Percentiles rank a stretch among this genome's conserved stretches.
These are phyloP conservation scores for Pholis gunnellus DNA, from an alignment of 2,113 vertebrate species.

Conservation along the genomic window DNA sequence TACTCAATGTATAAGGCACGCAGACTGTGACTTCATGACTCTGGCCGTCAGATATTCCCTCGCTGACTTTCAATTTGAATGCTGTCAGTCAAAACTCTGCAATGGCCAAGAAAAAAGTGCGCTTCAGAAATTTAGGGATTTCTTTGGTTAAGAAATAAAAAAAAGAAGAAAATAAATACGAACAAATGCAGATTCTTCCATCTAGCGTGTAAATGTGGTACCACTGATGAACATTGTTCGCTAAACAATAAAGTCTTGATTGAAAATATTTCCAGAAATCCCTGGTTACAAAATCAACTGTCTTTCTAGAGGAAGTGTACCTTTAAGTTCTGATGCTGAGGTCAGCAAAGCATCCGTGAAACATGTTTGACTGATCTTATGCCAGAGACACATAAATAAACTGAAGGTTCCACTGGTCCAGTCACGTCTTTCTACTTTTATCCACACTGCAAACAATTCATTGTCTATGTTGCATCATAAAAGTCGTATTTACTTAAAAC, in stretches of 20 bases:
- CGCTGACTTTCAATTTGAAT: conserved; percentile 31
- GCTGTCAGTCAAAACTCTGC: conserved; percentile 63
- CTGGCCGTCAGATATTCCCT: conserved; percentile 11
- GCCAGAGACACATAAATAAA: not conserved
- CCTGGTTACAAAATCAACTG: not conserved
- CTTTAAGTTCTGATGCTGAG: not conserved
- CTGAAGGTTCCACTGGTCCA: not conserved
- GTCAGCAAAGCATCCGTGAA: not conserved
- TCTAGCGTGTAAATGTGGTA: not conserved
- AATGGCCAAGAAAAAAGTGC: conserved; percentile 23
- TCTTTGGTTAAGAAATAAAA: not conserved
- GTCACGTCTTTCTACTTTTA: not conserved
- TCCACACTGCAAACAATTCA: not conserved
- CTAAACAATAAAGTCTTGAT: conserved; percentile 17
- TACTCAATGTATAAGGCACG: conserved; percentile 22
- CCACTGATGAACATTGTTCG: not conserved
- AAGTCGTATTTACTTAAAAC: not conserved
- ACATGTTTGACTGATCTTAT: not conserved
- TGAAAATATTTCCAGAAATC: not conserved
- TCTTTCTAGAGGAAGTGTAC: not conserved
- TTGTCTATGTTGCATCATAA: not conserved
- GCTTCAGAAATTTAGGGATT: fast-evolving
- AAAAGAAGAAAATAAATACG: not conserved
- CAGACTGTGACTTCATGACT: conserved; percentile 50
- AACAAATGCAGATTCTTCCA: not conserved